Percentiles rank a stretch among this genome's conserved stretches.
Conservation (phyloP, 2,797 vertebrate genomes). For the Carapus acus region DNA sequence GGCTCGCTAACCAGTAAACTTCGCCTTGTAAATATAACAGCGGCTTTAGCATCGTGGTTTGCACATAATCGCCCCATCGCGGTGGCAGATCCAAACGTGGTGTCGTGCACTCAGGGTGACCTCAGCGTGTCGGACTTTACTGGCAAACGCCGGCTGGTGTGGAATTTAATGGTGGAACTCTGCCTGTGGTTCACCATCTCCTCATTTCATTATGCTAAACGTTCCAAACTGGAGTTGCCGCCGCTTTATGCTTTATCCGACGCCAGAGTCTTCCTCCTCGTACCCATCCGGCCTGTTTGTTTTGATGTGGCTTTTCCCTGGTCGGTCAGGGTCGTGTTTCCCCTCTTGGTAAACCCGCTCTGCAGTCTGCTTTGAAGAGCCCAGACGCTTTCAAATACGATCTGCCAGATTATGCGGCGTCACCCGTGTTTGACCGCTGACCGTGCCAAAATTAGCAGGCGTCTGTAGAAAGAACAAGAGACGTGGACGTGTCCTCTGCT, state of each 20-base stretch:
- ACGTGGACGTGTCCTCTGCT: no score
- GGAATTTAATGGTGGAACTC: not conserved
- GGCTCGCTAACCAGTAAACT: slow-evolving; percentile 11
- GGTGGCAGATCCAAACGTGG: not conserved
- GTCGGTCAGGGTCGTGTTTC: not conserved
- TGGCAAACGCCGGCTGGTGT: no score
- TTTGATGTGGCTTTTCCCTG: not conserved
- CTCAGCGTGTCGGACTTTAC: slow-evolving; percentile 7
- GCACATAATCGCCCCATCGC: slow-evolving; percentile 31
- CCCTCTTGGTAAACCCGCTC: not conserved
- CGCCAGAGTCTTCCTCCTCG: slow-evolving; percentile 3
- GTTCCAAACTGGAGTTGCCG: slow-evolving; percentile 14
- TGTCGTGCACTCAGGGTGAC: slow-evolving; percentile 5
- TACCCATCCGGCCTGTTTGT: not conserved
- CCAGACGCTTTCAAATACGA: not conserved
- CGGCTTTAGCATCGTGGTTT: not conserved
- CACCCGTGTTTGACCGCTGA: no score
- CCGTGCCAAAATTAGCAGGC: no score
- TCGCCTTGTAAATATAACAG: slow-evolving; percentile 21
- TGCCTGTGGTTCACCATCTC: slow-evolving; percentile 11
- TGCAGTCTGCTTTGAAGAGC: not conserved
- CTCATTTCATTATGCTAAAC: not conserved
- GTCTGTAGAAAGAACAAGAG: no score
- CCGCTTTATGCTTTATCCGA: slow-evolving; percentile 14
- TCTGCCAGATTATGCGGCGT: no score